phyloP scores from a whole-genome alignment of 2,113 vertebrate species.

The Nansenia antarctica region DNA sequence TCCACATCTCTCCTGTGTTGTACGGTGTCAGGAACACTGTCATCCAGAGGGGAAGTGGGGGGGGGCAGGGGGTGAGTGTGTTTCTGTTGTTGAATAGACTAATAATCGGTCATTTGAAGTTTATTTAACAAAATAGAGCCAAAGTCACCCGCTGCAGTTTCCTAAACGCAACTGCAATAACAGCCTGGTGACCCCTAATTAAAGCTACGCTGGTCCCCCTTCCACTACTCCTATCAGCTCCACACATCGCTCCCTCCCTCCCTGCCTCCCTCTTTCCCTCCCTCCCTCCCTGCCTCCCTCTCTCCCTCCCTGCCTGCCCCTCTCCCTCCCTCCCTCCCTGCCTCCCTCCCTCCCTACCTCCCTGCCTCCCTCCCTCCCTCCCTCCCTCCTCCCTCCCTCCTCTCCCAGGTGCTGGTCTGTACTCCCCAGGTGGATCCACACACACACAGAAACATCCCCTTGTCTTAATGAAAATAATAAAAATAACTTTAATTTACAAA shows the following conservation, averaged over 20 bases:
- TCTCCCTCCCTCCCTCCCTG: conserved; percentile 40
- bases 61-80: conserved; percentile 7
- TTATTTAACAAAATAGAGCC: conserved; percentile 41
- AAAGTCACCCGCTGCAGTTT: conserved; percentile 39
- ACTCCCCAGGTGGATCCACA: conserved; percentile 45
- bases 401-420: conserved; percentile 55
- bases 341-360: conserved; percentile 46
- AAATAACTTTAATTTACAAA: conserved; percentile 65
- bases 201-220: conserved; percentile 47
- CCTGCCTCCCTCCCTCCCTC: conserved; percentile 47
- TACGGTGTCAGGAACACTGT: no score
- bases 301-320: conserved; percentile 43
- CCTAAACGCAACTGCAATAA: conserved; percentile 36
- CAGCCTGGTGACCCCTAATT: conserved; percentile 47
- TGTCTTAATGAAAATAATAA: conserved; percentile 61
- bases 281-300: no score
- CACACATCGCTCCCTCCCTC: conserved; percentile 44
- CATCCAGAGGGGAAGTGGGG: no score
- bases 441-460: conserved; percentile 33
- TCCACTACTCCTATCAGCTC: conserved; percentile 43
- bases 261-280: no score
- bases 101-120: conserved; percentile 4
- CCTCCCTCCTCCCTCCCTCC: conserved; percentile 39
- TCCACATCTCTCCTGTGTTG: no score
- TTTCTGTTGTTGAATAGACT: conserved; percentile 13